These are phyloP conservation scores for Epizoanthus ramosus DNA, from an alignment of 92 coral and sea anemone genomes.

Conservation along the genomic window DNA sequence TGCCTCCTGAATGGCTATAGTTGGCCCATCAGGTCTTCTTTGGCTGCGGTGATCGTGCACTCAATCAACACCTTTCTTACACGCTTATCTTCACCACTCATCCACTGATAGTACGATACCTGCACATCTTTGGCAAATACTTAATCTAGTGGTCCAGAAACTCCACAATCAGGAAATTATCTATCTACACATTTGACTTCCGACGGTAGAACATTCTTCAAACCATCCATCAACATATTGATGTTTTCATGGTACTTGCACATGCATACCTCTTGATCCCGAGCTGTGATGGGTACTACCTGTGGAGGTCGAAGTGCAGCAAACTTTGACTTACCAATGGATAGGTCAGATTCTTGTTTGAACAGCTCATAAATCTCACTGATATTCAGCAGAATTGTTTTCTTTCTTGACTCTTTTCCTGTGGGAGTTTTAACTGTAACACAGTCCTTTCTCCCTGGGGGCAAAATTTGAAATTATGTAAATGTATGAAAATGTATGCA, in stretches of 20 bases:
- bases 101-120: conserved; percentile 55
- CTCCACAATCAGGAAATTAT: conserved; percentile 54
- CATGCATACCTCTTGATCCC: conserved; percentile 51
- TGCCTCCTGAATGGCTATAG: conserved; percentile 65
- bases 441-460: conserved; percentile 23
- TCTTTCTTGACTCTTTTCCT: conserved; percentile 50
- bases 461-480: no score
- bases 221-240: conserved; percentile 46
- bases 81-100: conserved; percentile 47
- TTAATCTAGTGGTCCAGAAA: conserved; percentile 46
- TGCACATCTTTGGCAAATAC: conserved; percentile 41
- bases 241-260: conserved; percentile 64
- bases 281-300: conserved; percentile 57
- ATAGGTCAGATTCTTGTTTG: conserved; percentile 31
- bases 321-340: conserved; percentile 56
- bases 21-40: conserved; percentile 47
- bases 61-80: conserved; percentile 42
- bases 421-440: not conserved
- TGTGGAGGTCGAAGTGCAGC: conserved; percentile 52
- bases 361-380: conserved; percentile 44
- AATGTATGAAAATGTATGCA: no score
- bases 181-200: conserved; percentile 54
- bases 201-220: conserved; percentile 33
- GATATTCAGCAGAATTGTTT: conserved; percentile 44
- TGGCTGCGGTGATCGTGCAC: conserved; percentile 49